Conservation (phyloP, 1,140 invertebrate species). For the Temnothorax nylanderi region DNA sequence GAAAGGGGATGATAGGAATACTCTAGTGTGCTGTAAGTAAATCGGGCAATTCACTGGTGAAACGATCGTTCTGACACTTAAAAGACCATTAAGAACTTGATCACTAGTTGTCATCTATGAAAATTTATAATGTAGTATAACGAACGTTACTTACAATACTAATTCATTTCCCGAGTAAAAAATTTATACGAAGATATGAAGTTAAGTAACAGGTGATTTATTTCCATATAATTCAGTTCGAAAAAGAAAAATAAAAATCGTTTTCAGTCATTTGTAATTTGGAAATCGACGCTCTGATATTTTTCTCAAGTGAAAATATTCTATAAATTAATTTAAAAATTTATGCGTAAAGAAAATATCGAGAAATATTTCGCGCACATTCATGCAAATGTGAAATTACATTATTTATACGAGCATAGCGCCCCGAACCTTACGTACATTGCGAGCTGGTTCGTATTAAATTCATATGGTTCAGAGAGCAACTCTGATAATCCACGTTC, state of each 20-base stretch:
- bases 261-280: background rate
- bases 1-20: conserved; percentile 10
- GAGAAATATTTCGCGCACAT: background rate
- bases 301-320: background rate
- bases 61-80: conserved; percentile 48
- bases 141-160: background rate
- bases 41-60: conserved; percentile 45
- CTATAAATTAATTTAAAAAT: background rate
- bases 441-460: conserved; percentile 28
- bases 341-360: background rate
- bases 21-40: conserved; percentile 37
- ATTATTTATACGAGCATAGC: conserved; percentile 10
- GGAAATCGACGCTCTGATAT: background rate
- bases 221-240: background rate
- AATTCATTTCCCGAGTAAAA: background rate
- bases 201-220: background rate
- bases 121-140: conserved; percentile 40
- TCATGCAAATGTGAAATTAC: background rate
- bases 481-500: conserved; percentile 37
- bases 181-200: background rate
- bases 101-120: background rate
- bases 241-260: background rate
- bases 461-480: conserved; percentile 51
- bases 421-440: conserved; percentile 20
- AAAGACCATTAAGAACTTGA: conserved; percentile 44